Conservation (phyloP, 2,888 invertebrate species). For the Ernsta delagoae region DNA sequence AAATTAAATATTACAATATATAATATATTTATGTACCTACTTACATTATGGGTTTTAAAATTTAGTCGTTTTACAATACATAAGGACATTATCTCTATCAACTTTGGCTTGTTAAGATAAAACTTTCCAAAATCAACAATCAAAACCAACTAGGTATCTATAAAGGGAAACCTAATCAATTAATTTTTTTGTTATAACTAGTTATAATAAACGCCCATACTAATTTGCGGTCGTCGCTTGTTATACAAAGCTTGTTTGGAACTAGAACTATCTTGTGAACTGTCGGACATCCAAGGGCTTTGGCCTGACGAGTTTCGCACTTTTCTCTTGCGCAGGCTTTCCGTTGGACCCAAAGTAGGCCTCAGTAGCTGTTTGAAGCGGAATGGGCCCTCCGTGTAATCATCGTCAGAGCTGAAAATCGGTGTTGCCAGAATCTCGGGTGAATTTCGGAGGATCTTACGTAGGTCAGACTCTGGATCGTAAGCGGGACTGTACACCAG, state of each 20-base stretch:
- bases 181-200: slow-evolving; percentile 36
- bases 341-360: slow-evolving; percentile 88
- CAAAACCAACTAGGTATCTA: too few relatives aligned
- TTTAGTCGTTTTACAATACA: slow-evolving; percentile 3
- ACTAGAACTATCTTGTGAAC: slow-evolving; percentile 75
- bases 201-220: slow-evolving; percentile 79
- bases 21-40: not conserved
- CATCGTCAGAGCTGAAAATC: slow-evolving; percentile 76
- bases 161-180: not conserved
- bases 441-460: slow-evolving; percentile 77
- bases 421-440: slow-evolving; percentile 79
- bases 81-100: not conserved
- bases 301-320: slow-evolving; percentile 75
- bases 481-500: slow-evolving; percentile 64
- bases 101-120: not conserved
- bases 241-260: slow-evolving; percentile 70
- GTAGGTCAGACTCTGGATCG: slow-evolving; percentile 76
- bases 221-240: slow-evolving; percentile 78
- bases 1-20: too few relatives aligned
- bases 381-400: slow-evolving; percentile 87
- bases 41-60: not conserved
- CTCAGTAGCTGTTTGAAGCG: slow-evolving; percentile 87
- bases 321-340: slow-evolving; percentile 87
- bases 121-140: too few relatives aligned
- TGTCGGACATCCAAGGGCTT: slow-evolving; percentile 80